Evolutionary conservation across 2,888 invertebrate genomes (phyloP), one percentile per base, ranked within the genome.

Genomic region (Ophion slaviceki): DNA sequence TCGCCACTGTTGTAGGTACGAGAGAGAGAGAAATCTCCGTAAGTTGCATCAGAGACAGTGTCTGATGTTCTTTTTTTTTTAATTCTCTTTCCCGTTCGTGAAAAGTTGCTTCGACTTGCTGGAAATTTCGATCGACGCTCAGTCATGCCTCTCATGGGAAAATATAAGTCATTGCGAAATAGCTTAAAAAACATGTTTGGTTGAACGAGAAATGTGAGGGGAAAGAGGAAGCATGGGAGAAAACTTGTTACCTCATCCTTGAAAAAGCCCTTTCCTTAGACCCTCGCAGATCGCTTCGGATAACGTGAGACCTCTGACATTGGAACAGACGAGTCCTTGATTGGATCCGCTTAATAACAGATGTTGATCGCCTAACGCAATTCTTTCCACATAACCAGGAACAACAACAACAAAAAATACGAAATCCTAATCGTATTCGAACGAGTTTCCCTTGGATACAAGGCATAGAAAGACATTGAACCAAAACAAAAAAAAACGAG

Each of bases 261-360:
- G 62, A 83, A 82, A 79, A 59, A 75, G 66, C 82, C 84, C 67
- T 80, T 77, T 85, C 76, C 80, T 85, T 75, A 89, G 88, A 17
- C 0, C 53, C 53, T 53, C 17, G 53, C 53, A 11, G 14, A 89
- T 89, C 72, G 78, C 61, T 70, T 87, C 45, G 66, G 72, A 87
- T 85, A 70, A 80, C 67, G 45, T 36, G 67, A 87, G 78, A 85
- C 76, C 86, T 87, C 87, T 89, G 78, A 86, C 84, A 74, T 83
- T 86, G 88, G 80, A 87, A 68, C 85, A 83, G 70, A 76, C 81
- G 78, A 87, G 81, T 57, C 83, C 79, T 84, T 74, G 85, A 76
- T 71, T 88, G 66, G 85, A 87, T 66, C 85, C 89, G 75, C 82
- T 89, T 82, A 80, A 86, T 87, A 85, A 89, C 87, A 87, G 84